A percentile compares a stretch with the other conserved stretches of the same genome.
Evolutionary conservation across 1,140 invertebrate species (phyloP).

Genomic region (Babylonia areolata): DNA sequence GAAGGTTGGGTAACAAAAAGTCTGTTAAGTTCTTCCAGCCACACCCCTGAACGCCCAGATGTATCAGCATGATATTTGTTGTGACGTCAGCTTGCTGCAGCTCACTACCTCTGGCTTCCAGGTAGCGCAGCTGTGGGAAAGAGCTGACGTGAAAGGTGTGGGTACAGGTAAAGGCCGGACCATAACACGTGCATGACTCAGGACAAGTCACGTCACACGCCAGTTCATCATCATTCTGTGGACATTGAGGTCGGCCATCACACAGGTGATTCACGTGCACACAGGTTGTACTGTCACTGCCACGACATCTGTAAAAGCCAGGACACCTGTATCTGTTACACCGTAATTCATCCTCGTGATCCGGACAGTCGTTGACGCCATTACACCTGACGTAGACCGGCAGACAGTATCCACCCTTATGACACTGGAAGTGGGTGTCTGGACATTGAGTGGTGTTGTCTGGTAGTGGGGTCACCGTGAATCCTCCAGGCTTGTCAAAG

Average conservation of each 20-base stretch:
- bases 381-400: constrained; percentile 41
- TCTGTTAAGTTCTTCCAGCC: not conserved
- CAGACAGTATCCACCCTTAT: not conserved
- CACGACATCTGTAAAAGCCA: constrained; percentile 29
- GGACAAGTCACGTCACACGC: constrained; percentile 36
- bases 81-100: not conserved
- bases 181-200: constrained; percentile 23
- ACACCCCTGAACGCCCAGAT: not conserved
- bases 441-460: not conserved
- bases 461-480: not conserved
- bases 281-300: constrained; percentile 2
- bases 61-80: not conserved
- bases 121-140: constrained; percentile 13
- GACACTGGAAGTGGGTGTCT: not conserved
- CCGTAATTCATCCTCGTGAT: constrained; percentile 27
- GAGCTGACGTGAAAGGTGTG: not conserved
- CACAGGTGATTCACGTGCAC: constrained; percentile 33
- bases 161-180: constrained; percentile 19
- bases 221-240: constrained; percentile 36
- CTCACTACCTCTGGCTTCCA: not conserved
- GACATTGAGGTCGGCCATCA: constrained; percentile 25
- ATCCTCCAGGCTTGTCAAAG: not conserved
- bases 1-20: not conserved
- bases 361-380: constrained; percentile 21
- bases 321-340: constrained; percentile 8